Conservation (phyloP, 2,797 vertebrate species). For the Lacerta agilis region DNA sequence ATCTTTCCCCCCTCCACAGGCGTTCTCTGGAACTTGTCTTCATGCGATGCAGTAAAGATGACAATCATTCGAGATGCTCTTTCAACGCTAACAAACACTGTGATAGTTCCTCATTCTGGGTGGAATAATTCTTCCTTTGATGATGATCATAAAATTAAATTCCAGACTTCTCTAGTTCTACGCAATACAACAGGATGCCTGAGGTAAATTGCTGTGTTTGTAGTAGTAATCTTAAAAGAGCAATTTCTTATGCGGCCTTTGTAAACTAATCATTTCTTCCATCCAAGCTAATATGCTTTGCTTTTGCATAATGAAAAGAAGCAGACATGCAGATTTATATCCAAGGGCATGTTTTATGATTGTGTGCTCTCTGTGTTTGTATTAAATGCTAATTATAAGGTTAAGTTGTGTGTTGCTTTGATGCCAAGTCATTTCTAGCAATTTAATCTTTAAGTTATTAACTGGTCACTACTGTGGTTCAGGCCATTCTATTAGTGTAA, state of each 20-base stretch:
- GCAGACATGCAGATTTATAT: not conserved
- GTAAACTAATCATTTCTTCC: constrained; percentile 4
- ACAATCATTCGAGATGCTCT: constrained; percentile 98
- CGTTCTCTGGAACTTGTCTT: constrained; percentile 98
- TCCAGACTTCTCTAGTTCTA: constrained; percentile 95
- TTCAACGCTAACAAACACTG: constrained; percentile 92
- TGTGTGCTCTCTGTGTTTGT: constrained; percentile 5
- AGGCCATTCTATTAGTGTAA: constrained; percentile 1
- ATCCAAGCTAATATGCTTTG: not conserved
- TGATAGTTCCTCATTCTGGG: constrained; percentile 97
- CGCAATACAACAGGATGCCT: constrained; percentile 96
- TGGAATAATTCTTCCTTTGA: constrained; percentile 95
- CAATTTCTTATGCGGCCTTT: constrained; percentile 20
- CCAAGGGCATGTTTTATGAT: constrained; percentile 5
- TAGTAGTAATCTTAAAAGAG: not conserved
- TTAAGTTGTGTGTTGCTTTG: not conserved
- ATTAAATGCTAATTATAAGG: not conserved
- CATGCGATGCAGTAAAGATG: constrained; percentile 97
- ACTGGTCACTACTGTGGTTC: not conserved
- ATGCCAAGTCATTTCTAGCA: not conserved
- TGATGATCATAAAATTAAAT: constrained; percentile 97
- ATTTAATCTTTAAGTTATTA: not conserved
- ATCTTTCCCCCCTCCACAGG: constrained; percentile 76
- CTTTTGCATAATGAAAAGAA: constrained; percentile 21
- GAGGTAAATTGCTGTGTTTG: constrained; percentile 80